phyloP scores from a whole-genome alignment of 1,140 invertebrate genomes.

The Sipha flava region DNA sequence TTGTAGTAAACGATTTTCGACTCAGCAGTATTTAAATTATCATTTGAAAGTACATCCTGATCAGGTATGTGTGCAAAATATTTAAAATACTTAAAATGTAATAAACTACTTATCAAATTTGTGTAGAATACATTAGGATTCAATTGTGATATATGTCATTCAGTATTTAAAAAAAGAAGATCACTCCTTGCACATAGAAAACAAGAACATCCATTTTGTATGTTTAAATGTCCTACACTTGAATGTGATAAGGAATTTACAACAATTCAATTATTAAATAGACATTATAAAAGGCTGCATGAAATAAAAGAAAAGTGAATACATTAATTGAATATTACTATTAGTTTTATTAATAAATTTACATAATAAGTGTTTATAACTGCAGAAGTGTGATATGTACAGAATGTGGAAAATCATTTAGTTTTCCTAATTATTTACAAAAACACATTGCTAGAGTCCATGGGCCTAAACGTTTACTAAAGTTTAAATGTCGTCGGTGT shows the following conservation, averaged over 20 bases:
- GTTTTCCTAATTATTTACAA: constrained; percentile 27
- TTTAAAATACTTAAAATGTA: background rate
- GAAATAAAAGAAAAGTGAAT: background rate
- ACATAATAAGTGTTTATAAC: background rate
- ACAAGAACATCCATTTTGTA: constrained; percentile 13
- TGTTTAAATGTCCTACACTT: constrained; percentile 17
- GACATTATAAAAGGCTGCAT: background rate
- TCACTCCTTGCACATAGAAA: background rate
- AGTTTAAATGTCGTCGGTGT: constrained; percentile 20
- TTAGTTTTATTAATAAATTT: background rate
- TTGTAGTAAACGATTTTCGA: constrained; percentile 10
- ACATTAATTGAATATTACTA: background rate
- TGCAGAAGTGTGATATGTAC: background rate
- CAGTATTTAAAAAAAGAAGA: background rate
- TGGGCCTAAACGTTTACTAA: background rate
- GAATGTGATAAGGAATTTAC: constrained; percentile 12
- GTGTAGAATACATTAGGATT: constrained; percentile 9
- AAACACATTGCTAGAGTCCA: constrained; percentile 20
- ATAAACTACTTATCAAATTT: background rate
- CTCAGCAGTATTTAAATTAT: constrained; percentile 7
- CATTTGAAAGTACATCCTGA: constrained; percentile 25
- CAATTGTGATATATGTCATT: constrained; percentile 4
- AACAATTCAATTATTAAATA: background rate
- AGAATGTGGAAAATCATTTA: constrained; percentile 9
- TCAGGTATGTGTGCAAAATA: background rate